Base-by-base conservation (phyloP, 2,113 vertebrate species). In the Clarias macrocephalus region DNA sequence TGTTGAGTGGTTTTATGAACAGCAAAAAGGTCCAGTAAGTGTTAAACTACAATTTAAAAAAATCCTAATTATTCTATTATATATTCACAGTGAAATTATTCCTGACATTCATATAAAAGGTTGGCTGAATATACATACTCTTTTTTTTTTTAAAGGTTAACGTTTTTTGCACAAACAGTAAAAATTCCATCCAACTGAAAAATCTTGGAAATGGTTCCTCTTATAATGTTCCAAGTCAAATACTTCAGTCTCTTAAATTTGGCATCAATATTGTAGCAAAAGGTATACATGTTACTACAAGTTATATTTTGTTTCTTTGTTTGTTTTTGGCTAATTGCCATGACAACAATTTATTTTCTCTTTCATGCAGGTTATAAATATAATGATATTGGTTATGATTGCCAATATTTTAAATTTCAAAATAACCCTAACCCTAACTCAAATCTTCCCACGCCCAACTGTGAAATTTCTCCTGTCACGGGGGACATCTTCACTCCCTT, bases 211-310 rank as follows among this genome's bases (percentile, higher is more conserved):
- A 5, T 11, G 10, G 11, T 15, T 15, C 0, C 19, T 7, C 0
- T 33, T 84, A 11, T 72, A 66, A 0, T 57, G 19, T 72, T 30
- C 2, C 82, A 15, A 57, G 18, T 57, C 2, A 8, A 7, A 6
- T 37, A 3, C 4, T 84, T n/a, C 0, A 25, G 5, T 10, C 0
- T 15, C 0, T 42, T 15, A 0, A 0, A 0, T 0, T 2, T 7
- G 15, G 0, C 5, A 16, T 72, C 66, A 59, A 18, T 25, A 42
- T 84, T 33, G 66, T 84, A 72, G 2, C 2, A 37, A 33, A 72
- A 72, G 82, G 82, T 84, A 72, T 66, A 16, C 52, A 65, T 8
- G 1, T n/a, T 52, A 42, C 33, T 13, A 16, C 23, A 37, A 56
- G 12, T n/a, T 75, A 8, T 21, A 10, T 1, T 73, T 72, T 42